phyloP scores from a whole-genome alignment of 2,888 invertebrate genomes.

The Hypena proboscidalis region DNA sequence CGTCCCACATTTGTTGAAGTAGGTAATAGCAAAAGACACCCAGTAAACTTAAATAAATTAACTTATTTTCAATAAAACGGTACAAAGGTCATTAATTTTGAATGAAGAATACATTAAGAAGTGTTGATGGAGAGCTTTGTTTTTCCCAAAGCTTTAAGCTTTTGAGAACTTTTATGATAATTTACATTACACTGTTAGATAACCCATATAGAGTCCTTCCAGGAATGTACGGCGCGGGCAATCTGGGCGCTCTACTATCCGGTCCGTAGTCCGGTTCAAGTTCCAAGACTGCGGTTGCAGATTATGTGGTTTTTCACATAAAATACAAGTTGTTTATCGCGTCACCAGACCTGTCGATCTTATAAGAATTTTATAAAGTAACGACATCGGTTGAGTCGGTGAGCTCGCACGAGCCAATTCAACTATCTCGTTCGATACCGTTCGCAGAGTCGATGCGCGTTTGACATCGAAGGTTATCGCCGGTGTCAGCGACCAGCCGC shows the following conservation, averaged over 20 bases:
- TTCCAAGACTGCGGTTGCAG: constrained; percentile 17
- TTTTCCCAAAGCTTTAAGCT: constrained; percentile 2
- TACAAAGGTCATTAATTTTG: background rate
- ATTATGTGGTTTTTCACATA: background rate
- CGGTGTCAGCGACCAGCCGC: constrained; percentile 81
- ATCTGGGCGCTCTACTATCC: constrained; percentile 36
- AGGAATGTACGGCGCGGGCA: constrained; percentile 42
- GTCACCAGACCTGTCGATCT: background rate
- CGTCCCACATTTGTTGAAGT: constrained; percentile 20
- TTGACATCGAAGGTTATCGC: constrained; percentile 83
- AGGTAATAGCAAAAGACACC: constrained; percentile 7
- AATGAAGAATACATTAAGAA: background rate
- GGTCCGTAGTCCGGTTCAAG: constrained; percentile 39
- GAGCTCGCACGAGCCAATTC: constrained; percentile 30
- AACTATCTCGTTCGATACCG: constrained; percentile 48
- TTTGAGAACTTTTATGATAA: constrained; percentile 1
- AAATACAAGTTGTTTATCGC: background rate
- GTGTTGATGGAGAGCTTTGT: background rate
- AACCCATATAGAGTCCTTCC: constrained; percentile 36
- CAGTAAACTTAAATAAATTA: background rate
- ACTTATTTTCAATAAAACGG: constrained; percentile 1
- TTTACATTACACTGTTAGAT: constrained; percentile 1
- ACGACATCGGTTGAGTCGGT: constrained; percentile 11
- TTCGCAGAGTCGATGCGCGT: constrained; percentile 65
- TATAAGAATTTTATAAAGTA: constrained; percentile 12